phyloP scores from a whole-genome alignment of 1,140 invertebrate genomes.

The Drosophila mojavensis region DNA sequence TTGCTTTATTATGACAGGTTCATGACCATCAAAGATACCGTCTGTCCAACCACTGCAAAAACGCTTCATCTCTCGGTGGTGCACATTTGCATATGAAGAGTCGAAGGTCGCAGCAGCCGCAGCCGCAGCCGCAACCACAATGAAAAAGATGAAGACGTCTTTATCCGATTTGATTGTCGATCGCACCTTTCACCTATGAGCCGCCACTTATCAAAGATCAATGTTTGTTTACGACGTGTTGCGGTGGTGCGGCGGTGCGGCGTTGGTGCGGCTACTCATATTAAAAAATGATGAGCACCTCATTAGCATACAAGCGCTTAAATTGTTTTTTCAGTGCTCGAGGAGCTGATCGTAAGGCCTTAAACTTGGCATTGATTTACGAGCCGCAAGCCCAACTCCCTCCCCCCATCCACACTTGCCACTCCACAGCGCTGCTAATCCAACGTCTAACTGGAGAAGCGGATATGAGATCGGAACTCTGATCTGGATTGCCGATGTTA shows the following conservation, averaged over 20 bases:
- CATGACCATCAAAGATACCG: slow-evolving; percentile 14
- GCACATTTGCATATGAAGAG: slow-evolving; percentile 72
- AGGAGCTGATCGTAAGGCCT: slow-evolving; percentile 38
- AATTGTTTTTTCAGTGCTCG: slow-evolving; percentile 15
- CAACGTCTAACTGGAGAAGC: neutral
- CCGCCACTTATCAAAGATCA: slow-evolving; percentile 26
- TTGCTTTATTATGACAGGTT: slow-evolving; percentile 47
- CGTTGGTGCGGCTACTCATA: no score
- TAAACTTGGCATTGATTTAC: slow-evolving; percentile 72
- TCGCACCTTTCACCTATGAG: slow-evolving; percentile 67
- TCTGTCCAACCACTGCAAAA: neutral
- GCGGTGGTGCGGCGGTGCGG: no score
- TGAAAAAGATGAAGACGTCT: slow-evolving; percentile 40
- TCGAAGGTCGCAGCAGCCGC: slow-evolving; percentile 52
- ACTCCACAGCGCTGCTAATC: neutral
- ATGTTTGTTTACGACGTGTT: slow-evolving; percentile 16
- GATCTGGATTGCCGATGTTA: slow-evolving; percentile 8
- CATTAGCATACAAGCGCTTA: slow-evolving; percentile 36
- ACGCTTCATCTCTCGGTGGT: slow-evolving; percentile 19
- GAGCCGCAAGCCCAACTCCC: neutral
- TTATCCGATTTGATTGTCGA: slow-evolving; percentile 24
- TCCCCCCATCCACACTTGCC: neutral
- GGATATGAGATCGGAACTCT: slow-evolving; percentile 43
- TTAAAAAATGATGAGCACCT: slow-evolving; percentile 12
- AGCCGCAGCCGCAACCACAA: neutral